Base-by-base conservation (phyloP, 1,140 invertebrate species). In the Caerostris extrusa region DNA sequence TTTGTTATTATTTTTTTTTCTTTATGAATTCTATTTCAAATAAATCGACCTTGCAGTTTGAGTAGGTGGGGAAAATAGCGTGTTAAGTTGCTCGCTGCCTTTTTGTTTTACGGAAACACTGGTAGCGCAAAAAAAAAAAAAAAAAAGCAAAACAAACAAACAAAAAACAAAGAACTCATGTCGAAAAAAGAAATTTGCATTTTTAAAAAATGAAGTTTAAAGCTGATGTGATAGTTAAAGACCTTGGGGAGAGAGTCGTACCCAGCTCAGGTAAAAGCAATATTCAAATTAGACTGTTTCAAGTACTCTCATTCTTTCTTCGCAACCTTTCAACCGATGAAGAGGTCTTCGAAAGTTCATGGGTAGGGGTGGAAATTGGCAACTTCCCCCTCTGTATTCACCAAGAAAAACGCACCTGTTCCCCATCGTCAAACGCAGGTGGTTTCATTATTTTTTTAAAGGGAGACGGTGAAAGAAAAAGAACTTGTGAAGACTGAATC, bases 331-430 rank as follows among this genome's bases (percentile, higher is more conserved):
- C 67, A 69, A 69, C 67, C n/a, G n/a, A 69, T 69, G 67, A n/a
- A 69, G 67, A 69, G 67, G 67, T 69, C n/a, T 64, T 14, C 17
- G 10, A 64, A 64, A 64, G 61, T 64, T 64, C 61, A 64, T 64
- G 61, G 61, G 61, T 64, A 64, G 61, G 61, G 61, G 14, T 64
- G 17, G 61, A 14, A 17, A 64, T 64, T 10, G 61, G 61, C 17
- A 17, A 7, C n/a, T 19, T 5, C 67, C 34, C 34, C 34, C 69
- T 19, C 50, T 10, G 17, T 64, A 64, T 34, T 71, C 50, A 34
- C 19, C 69, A 77, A 10, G 69, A 77, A 77, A 77, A 77, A 53
- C 19, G 69, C 69, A 77, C 71, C 71, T 50, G 71, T 69, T 69
- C 67, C 4, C 17, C 67, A 69, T 69, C 67, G 67, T 53, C 34